Percentiles rank a stretch among this genome's conserved stretches.
phyloP scores from a whole-genome alignment of 2,113 vertebrate genomes.

The Psettodes erumei region DNA sequence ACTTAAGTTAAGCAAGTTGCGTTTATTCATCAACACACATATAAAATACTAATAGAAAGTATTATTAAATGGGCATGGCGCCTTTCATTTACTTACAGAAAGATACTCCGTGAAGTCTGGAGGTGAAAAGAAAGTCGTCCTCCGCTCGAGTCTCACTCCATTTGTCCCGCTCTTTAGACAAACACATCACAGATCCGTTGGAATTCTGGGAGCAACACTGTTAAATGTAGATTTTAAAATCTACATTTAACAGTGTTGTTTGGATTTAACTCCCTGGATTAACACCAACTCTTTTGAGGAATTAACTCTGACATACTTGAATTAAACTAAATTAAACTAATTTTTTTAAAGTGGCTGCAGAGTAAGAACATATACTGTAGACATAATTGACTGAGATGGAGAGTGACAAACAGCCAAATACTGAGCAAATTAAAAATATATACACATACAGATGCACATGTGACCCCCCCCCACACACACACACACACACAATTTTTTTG shows the following conservation, averaged over 20 bases:
- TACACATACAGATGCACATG: background rate
- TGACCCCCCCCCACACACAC: too few species aligned
- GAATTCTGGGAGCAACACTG: background rate
- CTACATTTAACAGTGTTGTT: background rate
- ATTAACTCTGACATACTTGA: slow-evolving; percentile 3
- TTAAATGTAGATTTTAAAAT: too few species aligned
- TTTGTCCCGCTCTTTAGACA: background rate
- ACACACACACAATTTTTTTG: too few species aligned
- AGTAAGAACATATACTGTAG: background rate
- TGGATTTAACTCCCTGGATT: background rate
- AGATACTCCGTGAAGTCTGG: background rate
- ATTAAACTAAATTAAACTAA: slow-evolving; percentile 16
- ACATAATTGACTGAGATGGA: background rate
- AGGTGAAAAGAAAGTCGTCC: background rate
- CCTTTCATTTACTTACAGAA: background rate
- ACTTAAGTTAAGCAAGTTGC: background rate
- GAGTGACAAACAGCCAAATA: background rate
- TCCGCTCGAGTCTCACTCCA: background rate
- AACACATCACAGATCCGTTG: background rate
- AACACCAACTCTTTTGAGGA: slow-evolving; percentile 6
- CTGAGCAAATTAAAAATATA: background rate
- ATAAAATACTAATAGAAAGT: background rate
- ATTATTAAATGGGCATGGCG: background rate
- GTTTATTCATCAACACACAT: background rate
- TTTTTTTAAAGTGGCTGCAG: too few species aligned